phyloP scores from a whole-genome alignment of 2,888 invertebrate species.

The Trissolcus japonicus region DNA sequence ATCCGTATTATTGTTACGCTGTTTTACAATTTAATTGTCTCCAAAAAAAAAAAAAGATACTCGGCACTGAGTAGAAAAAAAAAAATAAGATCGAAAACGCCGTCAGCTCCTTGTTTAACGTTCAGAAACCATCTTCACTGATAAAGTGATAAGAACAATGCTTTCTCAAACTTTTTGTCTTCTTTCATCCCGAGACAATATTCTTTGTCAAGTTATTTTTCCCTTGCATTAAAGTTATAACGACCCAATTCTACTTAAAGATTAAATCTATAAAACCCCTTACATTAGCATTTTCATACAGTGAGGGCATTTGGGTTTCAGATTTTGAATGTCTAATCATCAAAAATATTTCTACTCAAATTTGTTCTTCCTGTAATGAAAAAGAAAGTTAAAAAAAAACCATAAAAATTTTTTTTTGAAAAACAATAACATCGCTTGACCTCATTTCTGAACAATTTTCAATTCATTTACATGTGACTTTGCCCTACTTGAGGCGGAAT shows the following conservation, averaged over 20 bases:
- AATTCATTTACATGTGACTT: neutral
- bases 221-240: conserved; percentile 55
- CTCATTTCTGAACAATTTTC: no score
- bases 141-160: conserved; percentile 54
- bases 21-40: conserved; percentile 26
- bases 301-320: neutral
- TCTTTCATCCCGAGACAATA: conserved; percentile 45
- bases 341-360: neutral
- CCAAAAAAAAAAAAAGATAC: conserved; percentile 21
- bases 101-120: conserved; percentile 34
- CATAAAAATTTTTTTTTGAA: no score
- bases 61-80: conserved; percentile 28
- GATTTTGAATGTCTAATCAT: neutral
- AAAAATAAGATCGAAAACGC: conserved; percentile 39
- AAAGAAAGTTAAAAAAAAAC: no score
- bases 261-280: conserved; percentile 48
- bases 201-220: conserved; percentile 56
- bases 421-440: no score
- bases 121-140: conserved; percentile 48
- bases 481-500: neutral
- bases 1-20: conserved; percentile 29
- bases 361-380: neutral
- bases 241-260: conserved; percentile 49
- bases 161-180: conserved; percentile 44
- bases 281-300: conserved; percentile 27